Base-by-base conservation (phyloP, 2,797 vertebrate genomes). In the Huso huso region DNA sequence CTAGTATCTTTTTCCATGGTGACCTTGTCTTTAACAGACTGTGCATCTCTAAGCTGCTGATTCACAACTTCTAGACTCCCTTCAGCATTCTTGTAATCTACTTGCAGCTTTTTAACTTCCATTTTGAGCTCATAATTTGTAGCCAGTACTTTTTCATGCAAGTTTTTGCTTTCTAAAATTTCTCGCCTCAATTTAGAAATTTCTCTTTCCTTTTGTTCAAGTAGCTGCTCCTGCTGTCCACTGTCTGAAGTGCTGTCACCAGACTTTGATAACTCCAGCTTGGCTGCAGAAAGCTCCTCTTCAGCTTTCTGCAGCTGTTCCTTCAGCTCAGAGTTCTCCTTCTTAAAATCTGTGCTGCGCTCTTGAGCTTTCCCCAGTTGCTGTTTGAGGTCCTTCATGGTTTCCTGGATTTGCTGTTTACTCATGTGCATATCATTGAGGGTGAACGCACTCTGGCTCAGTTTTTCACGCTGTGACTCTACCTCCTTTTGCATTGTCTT, bases 391-490 rank as follows among this genome's bases (percentile, higher is more conserved):
- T 91, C 88, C 78, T 85, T 88, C 73, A 90, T 68, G 8, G 84
- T 86, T 53, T 62, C 71, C 69, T 96, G 89, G 74, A 97, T 77
- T 61, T 94, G 84, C 72, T 93, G 87, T 67, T 91, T 95, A 69
- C 70, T 79, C 86, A 91, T 80, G 74, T 93, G 92, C 68, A 97
- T 81, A 65, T 95, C 92, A 49, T 90, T 93, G 4, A 96, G 86
- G 1, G 83, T 83, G 69, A 84, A 87, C 6, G 93, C 92, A 70
- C 90, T 93, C 1, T 94, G 88, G 75, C 79, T 87, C 49, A 87
- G 77, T 72, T 92, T 91, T 79, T 92, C 92, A 69, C 81, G 90
- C 60, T 94, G 91, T 65, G 50, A 15, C 18, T 90, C 78, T 68
- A 96, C 75, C 51, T 96, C 90, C 63, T 84, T 77, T 66, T 78